These are phyloP conservation scores for Orthosia incerta DNA, from an alignment of 2,888 invertebrate genomes.

Conservation along the genomic window DNA sequence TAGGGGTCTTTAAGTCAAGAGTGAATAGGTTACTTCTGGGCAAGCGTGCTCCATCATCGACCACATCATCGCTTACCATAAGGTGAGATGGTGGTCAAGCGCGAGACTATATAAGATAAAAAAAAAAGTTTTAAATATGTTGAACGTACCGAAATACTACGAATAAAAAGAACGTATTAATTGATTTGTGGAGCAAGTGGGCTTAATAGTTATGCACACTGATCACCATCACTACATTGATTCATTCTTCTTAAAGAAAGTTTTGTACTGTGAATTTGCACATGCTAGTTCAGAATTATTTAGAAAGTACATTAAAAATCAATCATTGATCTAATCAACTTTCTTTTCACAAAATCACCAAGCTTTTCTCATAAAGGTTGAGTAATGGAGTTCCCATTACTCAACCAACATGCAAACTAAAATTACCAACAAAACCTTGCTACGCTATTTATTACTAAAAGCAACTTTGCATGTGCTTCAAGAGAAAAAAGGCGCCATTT, in stretches of 20 bases:
- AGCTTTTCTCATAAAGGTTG: neutral
- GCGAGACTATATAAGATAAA: no score
- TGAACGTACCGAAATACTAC: no score
- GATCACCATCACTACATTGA: no score
- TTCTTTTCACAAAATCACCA: neutral
- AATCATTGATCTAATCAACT: neutral
- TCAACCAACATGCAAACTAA: conserved; percentile 37
- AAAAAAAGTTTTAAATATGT: no score
- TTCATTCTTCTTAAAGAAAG: neutral
- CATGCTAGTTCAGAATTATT: neutral
- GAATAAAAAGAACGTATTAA: no score
- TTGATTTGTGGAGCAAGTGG: no score
- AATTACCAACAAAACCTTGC: conserved; percentile 26
- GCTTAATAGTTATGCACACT: no score
- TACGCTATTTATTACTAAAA: conserved; percentile 24
- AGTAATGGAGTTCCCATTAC: neutral
- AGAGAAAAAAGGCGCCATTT: conserved; percentile 32
- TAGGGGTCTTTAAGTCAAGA: no score
- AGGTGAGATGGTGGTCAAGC: no score
- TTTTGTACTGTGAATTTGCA: neutral
- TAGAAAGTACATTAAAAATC: neutral
- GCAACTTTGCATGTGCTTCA: conserved; percentile 25
- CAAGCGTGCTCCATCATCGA: no score
- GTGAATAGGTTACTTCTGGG: no score
- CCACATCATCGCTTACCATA: no score